Evolutionary conservation across 2,888 invertebrate species (phyloP).

Genomic region (Tenthredo mesomela): DNA sequence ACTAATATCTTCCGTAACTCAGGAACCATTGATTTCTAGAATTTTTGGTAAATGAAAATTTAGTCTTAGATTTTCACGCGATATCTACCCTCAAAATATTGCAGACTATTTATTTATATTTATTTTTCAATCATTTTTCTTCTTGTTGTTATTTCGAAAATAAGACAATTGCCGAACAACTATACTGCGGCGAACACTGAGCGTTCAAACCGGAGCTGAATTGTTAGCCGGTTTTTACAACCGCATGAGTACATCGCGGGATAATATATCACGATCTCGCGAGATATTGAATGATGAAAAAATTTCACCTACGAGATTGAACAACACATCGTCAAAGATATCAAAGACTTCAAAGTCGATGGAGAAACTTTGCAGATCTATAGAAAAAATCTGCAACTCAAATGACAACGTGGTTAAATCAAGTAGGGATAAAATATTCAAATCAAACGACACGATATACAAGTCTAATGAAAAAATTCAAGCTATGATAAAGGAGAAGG

Average conservation of each 20-base stretch:
- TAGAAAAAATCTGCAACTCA: slow-evolving; percentile 29
- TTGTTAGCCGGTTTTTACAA: slow-evolving; percentile 58
- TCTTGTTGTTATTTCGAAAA: slow-evolving; percentile 28
- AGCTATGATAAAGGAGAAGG: neutral
- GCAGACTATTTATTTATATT: neutral
- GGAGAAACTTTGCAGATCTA: slow-evolving; percentile 27
- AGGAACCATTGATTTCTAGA: too few species aligned
- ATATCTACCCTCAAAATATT: too few species aligned
- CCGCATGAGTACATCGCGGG: neutral
- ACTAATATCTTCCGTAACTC: too few species aligned
- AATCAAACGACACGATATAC: slow-evolving; percentile 11
- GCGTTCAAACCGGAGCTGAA: slow-evolving; percentile 66
- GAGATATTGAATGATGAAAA: neutral
- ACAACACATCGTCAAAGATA: neutral
- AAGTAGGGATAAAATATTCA: slow-evolving; percentile 1
- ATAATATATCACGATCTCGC: neutral
- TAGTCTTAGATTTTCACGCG: too few species aligned
- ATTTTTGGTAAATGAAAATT: too few species aligned
- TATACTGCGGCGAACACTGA: slow-evolving; percentile 61
- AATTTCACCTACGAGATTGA: neutral
- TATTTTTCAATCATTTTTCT: neutral
- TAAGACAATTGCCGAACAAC: slow-evolving; percentile 54
- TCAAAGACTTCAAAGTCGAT: neutral
- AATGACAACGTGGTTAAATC: slow-evolving; percentile 13
- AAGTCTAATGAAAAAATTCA: slow-evolving; percentile 7